Percentiles rank a stretch among this genome's conserved stretches.
These are phyloP conservation scores for Melanostoma scalare DNA, from an alignment of 2,888 invertebrate species.

Conservation along the genomic window DNA sequence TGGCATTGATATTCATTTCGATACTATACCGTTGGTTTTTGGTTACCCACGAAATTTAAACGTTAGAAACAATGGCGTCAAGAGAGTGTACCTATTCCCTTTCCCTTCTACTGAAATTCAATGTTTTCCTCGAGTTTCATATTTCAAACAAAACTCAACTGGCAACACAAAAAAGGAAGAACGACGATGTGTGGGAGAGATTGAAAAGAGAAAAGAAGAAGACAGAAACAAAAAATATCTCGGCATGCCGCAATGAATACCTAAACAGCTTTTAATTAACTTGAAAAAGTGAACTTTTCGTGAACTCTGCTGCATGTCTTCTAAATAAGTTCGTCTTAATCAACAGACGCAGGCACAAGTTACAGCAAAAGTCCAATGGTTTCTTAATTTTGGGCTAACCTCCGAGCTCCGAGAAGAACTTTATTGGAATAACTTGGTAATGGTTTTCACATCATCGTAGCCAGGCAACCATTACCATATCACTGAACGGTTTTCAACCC, in stretches of 20 bases:
- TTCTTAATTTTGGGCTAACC: conserved; percentile 67
- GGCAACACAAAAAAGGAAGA: background rate
- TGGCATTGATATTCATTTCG: conserved; percentile 48
- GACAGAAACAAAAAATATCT: background rate
- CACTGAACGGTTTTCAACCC: conserved; percentile 53
- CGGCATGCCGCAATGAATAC: conserved; percentile 66
- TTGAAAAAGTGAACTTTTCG: conserved; percentile 51
- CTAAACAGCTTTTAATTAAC: conserved; percentile 71
- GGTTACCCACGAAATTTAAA: conserved; percentile 64
- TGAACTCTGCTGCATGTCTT: conserved; percentile 46
- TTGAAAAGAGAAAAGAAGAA: background rate
- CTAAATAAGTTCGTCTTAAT: conserved; percentile 55
- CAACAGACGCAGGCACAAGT: conserved; percentile 14
- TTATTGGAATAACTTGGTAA: conserved; percentile 43
- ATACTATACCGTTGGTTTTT: conserved; percentile 17
- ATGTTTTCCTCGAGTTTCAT: conserved; percentile 52
- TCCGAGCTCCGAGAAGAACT: conserved; percentile 20
- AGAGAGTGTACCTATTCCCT: conserved; percentile 7
- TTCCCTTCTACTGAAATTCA: conserved; percentile 18
- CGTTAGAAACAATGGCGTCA: conserved; percentile 50
- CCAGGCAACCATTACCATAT: conserved; percentile 56
- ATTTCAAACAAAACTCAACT: conserved; percentile 50
- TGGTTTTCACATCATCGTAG: conserved; percentile 32
- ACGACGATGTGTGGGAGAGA: conserved; percentile 3
- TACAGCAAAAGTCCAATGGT: conserved; percentile 28